These are phyloP conservation scores for Philopedon plagiatum DNA, from an alignment of 2,888 invertebrate genomes.

Conservation along the genomic window DNA sequence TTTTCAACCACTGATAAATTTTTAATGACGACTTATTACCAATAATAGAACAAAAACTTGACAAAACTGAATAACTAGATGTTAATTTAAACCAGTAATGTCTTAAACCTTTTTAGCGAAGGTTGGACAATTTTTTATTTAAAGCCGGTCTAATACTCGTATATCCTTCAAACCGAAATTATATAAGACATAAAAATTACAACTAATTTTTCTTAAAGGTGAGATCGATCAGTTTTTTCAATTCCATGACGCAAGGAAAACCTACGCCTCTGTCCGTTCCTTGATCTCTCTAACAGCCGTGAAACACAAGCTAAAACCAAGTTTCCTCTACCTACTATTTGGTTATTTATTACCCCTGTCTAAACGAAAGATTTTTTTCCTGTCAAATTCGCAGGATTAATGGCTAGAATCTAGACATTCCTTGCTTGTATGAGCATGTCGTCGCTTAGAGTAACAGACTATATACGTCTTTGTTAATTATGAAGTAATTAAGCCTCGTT, in stretches of 20 bases:
- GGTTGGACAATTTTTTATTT: no score
- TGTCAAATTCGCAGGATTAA: constrained; percentile 35
- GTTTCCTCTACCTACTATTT: constrained; percentile 16
- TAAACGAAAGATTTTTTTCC: constrained; percentile 33
- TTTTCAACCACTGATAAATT: no score
- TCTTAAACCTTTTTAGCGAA: no score
- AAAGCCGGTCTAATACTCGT: no score
- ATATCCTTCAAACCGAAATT: no score
- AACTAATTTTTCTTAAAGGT: no score
- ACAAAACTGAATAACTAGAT: no score
- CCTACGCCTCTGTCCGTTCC: background rate
- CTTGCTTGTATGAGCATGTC: constrained; percentile 31
- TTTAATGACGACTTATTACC: no score
- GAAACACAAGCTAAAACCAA: constrained; percentile 15
- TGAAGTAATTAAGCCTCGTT: constrained; percentile 47
- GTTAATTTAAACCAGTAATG: no score
- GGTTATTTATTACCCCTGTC: constrained; percentile 25
- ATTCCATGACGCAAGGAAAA: background rate
- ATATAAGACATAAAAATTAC: no score
- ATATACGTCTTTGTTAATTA: constrained; percentile 47
- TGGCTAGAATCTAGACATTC: constrained; percentile 38
- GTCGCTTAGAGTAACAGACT: constrained; percentile 33
- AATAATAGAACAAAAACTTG: no score
- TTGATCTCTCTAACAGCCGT: constrained; percentile 17
- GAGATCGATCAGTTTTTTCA: no score